These are phyloP conservation scores for Habrosyne pyritoides DNA, from an alignment of 2,888 invertebrate species.

Conservation along the genomic window DNA sequence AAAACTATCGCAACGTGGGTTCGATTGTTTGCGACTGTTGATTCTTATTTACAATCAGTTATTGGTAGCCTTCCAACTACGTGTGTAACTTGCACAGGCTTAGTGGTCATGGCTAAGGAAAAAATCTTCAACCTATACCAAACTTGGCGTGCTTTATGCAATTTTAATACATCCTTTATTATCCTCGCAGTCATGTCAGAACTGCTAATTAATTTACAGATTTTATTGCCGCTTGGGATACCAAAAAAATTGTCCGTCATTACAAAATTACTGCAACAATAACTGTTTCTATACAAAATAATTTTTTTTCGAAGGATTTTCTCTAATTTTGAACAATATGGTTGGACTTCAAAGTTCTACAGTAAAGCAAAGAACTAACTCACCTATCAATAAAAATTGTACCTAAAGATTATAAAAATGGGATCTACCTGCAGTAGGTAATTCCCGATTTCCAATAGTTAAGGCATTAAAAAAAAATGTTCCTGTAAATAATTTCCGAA, in stretches of 20 bases:
- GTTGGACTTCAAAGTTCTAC: too few species aligned
- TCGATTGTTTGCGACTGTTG: slow-evolving; percentile 17
- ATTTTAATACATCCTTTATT: neutral
- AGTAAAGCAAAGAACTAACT: too few species aligned
- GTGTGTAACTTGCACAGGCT: slow-evolving; percentile 22
- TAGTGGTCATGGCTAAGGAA: slow-evolving; percentile 19
- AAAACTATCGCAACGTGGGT: slow-evolving; percentile 27
- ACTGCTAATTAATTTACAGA: neutral
- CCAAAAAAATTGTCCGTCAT: neutral
- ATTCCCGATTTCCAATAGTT: too few species aligned
- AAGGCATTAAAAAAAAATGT: too few species aligned
- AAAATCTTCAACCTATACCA: neutral
- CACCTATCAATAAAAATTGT: too few species aligned
- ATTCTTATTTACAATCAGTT: slow-evolving; percentile 11
- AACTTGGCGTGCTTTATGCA: neutral
- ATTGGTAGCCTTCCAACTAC: slow-evolving; percentile 16
- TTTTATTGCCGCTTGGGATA: neutral
- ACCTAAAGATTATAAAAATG: too few species aligned
- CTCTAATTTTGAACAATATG: too few species aligned
- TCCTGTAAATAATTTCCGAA: too few species aligned
- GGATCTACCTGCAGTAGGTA: too few species aligned
- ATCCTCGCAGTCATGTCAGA: neutral
- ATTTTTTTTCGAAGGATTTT: too few species aligned
- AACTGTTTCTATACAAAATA: too few species aligned
- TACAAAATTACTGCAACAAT: neutral